phyloP scores from a whole-genome alignment of 2,888 invertebrate species.

The Drosophila pseudotakahashii region DNA sequence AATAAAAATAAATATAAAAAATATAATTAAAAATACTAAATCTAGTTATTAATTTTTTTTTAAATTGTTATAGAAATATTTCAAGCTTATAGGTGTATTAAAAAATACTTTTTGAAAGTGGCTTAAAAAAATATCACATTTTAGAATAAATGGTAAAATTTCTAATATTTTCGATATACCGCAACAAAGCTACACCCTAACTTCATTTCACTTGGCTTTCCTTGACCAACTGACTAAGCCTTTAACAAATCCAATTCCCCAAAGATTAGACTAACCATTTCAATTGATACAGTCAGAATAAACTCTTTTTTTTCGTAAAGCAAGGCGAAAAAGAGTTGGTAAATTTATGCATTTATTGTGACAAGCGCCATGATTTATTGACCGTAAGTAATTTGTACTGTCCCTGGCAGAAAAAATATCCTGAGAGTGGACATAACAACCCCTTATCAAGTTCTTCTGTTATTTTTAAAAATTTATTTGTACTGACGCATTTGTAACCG shows the following conservation, averaged over 20 bases:
- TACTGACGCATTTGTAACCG: slow-evolving; percentile 77
- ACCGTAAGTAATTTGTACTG: slow-evolving; percentile 83
- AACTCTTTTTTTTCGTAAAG: slow-evolving; percentile 45
- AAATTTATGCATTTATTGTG: slow-evolving; percentile 78
- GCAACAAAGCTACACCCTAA: too few relatives aligned
- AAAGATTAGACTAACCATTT: slow-evolving; percentile 42
- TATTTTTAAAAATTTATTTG: slow-evolving; percentile 67
- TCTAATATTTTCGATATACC: background rate
- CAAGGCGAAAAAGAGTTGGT: slow-evolving; percentile 52
- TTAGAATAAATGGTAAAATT: background rate
- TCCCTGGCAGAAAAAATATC: slow-evolving; percentile 22
- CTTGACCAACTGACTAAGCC: slow-evolving; percentile 61
- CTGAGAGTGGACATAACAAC: slow-evolving; percentile 30
- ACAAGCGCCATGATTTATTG: slow-evolving; percentile 84
- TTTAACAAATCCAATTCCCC: slow-evolving; percentile 65
- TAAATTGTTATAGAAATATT: too few relatives aligned
- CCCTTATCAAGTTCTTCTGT: slow-evolving; percentile 24
- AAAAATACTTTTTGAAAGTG: too few relatives aligned
- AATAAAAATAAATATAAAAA: too few relatives aligned
- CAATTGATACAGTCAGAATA: slow-evolving; percentile 56
- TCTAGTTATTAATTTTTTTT: too few relatives aligned
- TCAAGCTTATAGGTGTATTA: too few relatives aligned
- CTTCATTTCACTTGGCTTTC: background rate
- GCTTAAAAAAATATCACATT: too few relatives aligned
- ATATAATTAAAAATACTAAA: too few relatives aligned